Evolutionary conservation across 1,140 invertebrate genomes (phyloP), one percentile per base, ranked within the genome.

Genomic region (Solenopsis fugax): DNA sequence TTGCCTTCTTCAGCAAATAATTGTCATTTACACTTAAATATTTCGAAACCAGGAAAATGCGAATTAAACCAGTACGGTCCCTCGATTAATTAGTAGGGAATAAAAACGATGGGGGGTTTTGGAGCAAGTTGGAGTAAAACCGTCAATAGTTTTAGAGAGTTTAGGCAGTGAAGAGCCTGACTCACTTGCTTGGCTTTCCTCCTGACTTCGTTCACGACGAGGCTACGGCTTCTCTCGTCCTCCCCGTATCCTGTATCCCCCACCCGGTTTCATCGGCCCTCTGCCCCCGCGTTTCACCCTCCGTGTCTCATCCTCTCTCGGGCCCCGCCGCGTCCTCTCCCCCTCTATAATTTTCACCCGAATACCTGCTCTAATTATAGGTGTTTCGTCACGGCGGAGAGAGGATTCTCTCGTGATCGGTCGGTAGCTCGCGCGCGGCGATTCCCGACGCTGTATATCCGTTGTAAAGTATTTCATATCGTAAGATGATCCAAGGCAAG

Each of bases 291-390:
- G 24, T 86, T 50, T 90, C 81, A 85, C 82, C 45, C 73, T 86
- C 76, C 29, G 69, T 64, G 64, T 67, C 77, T 85, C 60, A 45
- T 73, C 29, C 72, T 56, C 71, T 58, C 73, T 29, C 52, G 71
- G 45, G 37, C 76, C 87, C 87, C 78, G 75, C 89, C 76, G 86
- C 81, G 86, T 90, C 86, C 89, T 90, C 89, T 84, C 73, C 71
- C 89, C 85, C 89, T 89, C 88, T 92, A 76, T 93, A 92, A 93
- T 93, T 93, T 93, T 93, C 93, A 91, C 92, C 90, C 90, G 92
- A 92, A 93, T 93, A 93, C 93, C 92, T 92, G 93, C 92, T 94
- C 92, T 94, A 94, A 94, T 94, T 94, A 94, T 94, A 94, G 93
- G 90, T 91, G 89, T 90, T 91, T 90, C 89, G 81, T 81, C 87